These are phyloP conservation scores for Rhabditophanes sp. DNA, from an alignment of 2,888 invertebrate species.

Conservation along the genomic window DNA sequence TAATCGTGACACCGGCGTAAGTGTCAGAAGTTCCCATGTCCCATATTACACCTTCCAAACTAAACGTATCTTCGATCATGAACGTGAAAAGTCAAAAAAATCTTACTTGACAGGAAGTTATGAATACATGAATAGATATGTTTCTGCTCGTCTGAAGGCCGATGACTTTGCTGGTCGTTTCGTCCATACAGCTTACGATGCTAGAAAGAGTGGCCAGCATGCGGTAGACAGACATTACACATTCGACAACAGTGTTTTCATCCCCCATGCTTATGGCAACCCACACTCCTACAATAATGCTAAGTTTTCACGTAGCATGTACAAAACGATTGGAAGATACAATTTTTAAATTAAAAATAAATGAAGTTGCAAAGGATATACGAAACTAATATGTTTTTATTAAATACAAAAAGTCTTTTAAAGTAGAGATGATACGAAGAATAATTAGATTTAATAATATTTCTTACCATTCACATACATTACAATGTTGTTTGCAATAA, in stretches of 20 bases:
- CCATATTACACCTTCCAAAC: constrained; percentile 41
- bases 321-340: constrained; percentile 39
- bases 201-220: constrained; percentile 39
- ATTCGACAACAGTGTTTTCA: constrained; percentile 18
- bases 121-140: constrained; percentile 38
- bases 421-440: too few species aligned
- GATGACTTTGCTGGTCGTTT: constrained; percentile 41
- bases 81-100: constrained; percentile 15
- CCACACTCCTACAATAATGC: constrained; percentile 21
- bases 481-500: too few species aligned
- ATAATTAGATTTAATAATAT: too few species aligned
- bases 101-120: constrained; percentile 37
- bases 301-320: constrained; percentile 24
- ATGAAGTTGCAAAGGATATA: too few species aligned
- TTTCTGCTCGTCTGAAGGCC: constrained; percentile 29
- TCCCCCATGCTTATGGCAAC: constrained; percentile 17
- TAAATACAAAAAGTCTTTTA: too few species aligned
- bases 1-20: constrained; percentile 2
- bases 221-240: constrained; percentile 40
- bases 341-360: too few species aligned
- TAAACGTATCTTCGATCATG: constrained; percentile 35
- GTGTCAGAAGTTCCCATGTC: constrained; percentile 22
- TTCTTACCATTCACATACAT: too few species aligned
- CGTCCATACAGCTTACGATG: constrained; percentile 35
- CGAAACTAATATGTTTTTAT: too few species aligned